Base-by-base conservation (phyloP, 2,113 vertebrate species). In the Trichechus manatus region DNA sequence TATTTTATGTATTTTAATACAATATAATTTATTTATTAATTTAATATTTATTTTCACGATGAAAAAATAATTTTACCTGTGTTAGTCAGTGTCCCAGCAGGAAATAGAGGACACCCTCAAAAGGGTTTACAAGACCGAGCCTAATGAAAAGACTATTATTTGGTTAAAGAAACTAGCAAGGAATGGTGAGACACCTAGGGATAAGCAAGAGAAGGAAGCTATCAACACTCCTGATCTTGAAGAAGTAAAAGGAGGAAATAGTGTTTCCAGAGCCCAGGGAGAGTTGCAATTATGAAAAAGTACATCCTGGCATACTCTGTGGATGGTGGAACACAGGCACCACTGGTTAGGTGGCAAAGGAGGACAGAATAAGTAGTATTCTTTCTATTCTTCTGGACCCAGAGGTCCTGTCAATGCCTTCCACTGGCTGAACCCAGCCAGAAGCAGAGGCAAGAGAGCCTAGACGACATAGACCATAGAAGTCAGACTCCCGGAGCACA, bases 1-100 rank as follows among this genome's bases (percentile, higher is more conserved):
- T n/a, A 59, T 68, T 79, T 88, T 64, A n/a, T 42, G n/a, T 78
- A 77, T 66, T 84, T 84, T 82, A 36, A 89, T 5, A 33, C 59
- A 75, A 78, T 68, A 3, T 75, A 75, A 87, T 90, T 82, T 39
- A 64, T 23, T 39, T 42, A 42, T 56, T 84, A 31, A 94, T 79
- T 89, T 89, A 86, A 53, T 44, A 77, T 81, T 66, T 81, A 86
- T 83, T 89, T 87, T 50, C 22, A 61, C 33, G 66, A 36, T n/a
- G 23, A 87, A 72, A 61, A 75, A 39, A 17, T 66, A 91, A 89
- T 80, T 83, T 6, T 83, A 61, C 6, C n/a, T 31, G 25, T 63
- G 39, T 70, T 59, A 93, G 29, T n/a, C 70, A 82, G 20, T 2
- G 5, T 95, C 53, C 14, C 75, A 89, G 27, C 27, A 86, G 19